Conservation (phyloP, 2,797 vertebrate genomes). For the Delichon dasypus region DNA sequence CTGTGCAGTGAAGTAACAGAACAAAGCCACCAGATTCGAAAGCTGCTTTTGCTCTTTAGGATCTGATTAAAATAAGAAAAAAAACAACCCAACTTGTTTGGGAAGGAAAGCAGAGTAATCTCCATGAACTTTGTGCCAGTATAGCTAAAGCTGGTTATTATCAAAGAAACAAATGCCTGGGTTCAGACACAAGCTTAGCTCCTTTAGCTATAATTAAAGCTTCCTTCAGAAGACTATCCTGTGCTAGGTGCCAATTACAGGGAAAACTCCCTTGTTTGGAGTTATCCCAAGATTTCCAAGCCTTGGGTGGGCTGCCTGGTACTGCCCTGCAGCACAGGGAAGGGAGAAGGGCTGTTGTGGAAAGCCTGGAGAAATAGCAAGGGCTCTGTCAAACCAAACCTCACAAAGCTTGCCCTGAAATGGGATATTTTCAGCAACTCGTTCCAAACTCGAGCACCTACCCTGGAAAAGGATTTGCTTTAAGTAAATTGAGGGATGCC, state of each 20-base stretch:
- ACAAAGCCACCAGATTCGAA: constrained; percentile 5
- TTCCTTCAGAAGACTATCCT: neutral
- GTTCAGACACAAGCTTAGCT: neutral
- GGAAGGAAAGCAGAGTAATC: constrained; percentile 8
- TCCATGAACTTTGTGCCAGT: neutral
- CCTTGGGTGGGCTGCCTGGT: neutral
- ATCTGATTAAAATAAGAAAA: neutral
- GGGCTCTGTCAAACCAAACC: neutral
- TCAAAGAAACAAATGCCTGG: neutral
- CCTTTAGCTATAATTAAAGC: neutral
- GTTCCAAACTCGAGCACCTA: neutral
- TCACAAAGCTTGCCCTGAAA: neutral
- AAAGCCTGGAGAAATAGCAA: neutral
- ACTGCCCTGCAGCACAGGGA: neutral
- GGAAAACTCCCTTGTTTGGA: neutral
- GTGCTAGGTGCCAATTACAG: neutral
- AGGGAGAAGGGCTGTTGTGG: neutral
- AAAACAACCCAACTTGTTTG: neutral
- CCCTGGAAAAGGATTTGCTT: neutral
- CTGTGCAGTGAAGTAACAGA: neutral
- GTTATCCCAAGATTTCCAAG: neutral
- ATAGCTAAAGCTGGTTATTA: neutral
- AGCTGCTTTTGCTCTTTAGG: constrained; percentile 1
- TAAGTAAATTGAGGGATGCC: neutral
- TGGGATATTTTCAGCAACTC: neutral